Evolutionary conservation across 2,113 vertebrate genomes (phyloP).

Genomic region (Nannospalax galili): DNA sequence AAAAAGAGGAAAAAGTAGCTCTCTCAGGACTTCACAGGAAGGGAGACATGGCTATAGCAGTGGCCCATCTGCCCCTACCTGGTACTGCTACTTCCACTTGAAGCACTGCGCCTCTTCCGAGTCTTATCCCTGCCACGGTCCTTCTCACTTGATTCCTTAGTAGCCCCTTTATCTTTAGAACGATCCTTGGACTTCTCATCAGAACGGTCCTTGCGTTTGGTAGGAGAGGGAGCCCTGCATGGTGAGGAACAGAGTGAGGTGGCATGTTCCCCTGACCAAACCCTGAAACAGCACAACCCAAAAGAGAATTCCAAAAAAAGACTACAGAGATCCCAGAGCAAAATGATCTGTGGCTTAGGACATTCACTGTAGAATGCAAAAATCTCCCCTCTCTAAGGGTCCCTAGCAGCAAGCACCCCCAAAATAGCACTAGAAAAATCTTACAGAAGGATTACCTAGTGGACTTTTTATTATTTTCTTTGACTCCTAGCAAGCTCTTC

Average conservation of each 20-base stretch:
- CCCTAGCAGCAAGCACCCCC: constrained; percentile 58
- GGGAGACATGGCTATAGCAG: neutral
- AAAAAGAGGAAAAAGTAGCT: neutral
- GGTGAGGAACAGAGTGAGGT: constrained; percentile 52
- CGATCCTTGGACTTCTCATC: constrained; percentile 96
- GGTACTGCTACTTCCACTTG: constrained; percentile 96
- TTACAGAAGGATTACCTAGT: constrained; percentile 82
- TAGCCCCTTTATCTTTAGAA: constrained; percentile 93
- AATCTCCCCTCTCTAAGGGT: constrained; percentile 57
- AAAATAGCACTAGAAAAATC: constrained; percentile 78
- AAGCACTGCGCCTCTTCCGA: constrained; percentile 95
- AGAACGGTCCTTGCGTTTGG: constrained; percentile 94
- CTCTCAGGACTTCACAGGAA: neutral
- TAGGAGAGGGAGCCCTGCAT: constrained; percentile 96
- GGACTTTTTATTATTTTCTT: constrained; percentile 85
- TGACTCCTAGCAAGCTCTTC: constrained; percentile 85
- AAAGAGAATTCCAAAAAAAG: constrained; percentile 18
- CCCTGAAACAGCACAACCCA: constrained; percentile 62
- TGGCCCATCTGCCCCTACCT: constrained; percentile 74
- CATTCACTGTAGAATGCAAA: constrained; percentile 34
- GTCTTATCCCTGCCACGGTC: constrained; percentile 95
- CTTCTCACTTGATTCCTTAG: constrained; percentile 94
- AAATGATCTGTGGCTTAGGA: constrained; percentile 39
- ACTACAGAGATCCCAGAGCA: constrained; percentile 48
- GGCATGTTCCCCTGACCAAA: neutral